Base-by-base conservation (phyloP, 37 sponge, comb jelly and placozoan species). In the Halisarca cf. caerulea region DNA sequence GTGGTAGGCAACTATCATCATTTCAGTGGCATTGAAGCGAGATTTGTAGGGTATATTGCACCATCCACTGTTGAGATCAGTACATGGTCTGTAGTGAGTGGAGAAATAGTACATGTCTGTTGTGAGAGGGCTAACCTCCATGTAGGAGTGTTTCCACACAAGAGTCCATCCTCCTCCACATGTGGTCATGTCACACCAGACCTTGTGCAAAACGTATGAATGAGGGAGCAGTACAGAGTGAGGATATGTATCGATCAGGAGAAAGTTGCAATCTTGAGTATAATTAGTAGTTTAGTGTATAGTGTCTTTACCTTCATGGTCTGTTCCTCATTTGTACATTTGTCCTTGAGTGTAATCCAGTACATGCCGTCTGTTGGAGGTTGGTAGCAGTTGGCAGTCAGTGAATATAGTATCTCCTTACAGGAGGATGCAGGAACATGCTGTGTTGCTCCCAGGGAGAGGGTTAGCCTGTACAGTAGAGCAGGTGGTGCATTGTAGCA, bases 1-100 rank as follows among this genome's bases (percentile, higher is more conserved):
- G 62, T 81, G 82, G 82, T 81, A 81, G 44, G 61, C 82, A 17
- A 38, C 82, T 27, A 81, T 59, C 82, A 81, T 81, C 62, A 60
- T 59, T 59, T 81, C 82, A 34, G 62, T 61, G 54, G 79, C 42
- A 74, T 25, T 15, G 20, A 74, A 39, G 42, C 77, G 39, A 35
- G n/a, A 32, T 39, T 74, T 74, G 21, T 39, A 24, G 45, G 42
- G 45, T 23, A 74, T 17, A 39, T 74, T 74, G 77, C 77, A 74
- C 77, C 77, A 74, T 30, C 64, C 64, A 62, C 30, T 27, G 25
- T n/a, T 62, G 64, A 62, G 8, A 62, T 62, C 64, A 6, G 25
- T n/a, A 62, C 64, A 62, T 8, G 64, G 30, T 27, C 64, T 62
- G 64, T 30, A 62, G 64, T n/a, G 25, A 27, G 6, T 23, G 30